These are phyloP conservation scores for Ypsolopha sequella DNA, from an alignment of 2,888 invertebrate genomes.

Conservation along the genomic window DNA sequence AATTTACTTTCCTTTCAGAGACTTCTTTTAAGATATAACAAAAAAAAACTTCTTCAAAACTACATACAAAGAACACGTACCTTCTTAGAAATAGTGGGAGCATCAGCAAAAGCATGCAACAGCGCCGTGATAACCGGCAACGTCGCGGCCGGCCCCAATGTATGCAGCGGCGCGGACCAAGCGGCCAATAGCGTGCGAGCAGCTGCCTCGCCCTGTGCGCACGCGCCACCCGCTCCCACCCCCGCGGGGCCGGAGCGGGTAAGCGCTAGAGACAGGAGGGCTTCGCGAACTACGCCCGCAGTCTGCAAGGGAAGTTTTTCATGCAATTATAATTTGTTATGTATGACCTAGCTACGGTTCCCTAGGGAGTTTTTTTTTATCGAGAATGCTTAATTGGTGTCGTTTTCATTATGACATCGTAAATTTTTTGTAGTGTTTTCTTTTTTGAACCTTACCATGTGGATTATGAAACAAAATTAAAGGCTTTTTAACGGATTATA, in stretches of 20 bases:
- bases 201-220: conserved; percentile 21
- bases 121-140: conserved; percentile 53
- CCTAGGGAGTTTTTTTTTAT: too few species aligned
- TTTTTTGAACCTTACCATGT: too few species aligned
- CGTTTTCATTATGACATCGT: too few species aligned
- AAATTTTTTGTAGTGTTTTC: too few species aligned
- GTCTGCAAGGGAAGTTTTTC: conserved; percentile 49
- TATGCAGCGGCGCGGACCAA: conserved; percentile 35
- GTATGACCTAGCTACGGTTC: too few species aligned
- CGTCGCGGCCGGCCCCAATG: conserved; percentile 31
- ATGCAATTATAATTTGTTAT: too few species aligned
- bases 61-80: conserved; percentile 17
- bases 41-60: too few species aligned
- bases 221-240: conserved; percentile 10
- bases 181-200: conserved; percentile 40
- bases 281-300: conserved; percentile 70
- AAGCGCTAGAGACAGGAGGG: conserved; percentile 43
- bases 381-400: too few species aligned
- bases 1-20: too few species aligned
- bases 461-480: too few species aligned
- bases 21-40: too few species aligned
- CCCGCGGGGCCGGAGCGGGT: conserved; percentile 16
- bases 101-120: conserved; percentile 47
- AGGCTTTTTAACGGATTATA: too few species aligned
- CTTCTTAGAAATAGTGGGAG: conserved; percentile 51